Base-by-base conservation (phyloP, 2,888 invertebrate species). In the Tipula helvola region DNA sequence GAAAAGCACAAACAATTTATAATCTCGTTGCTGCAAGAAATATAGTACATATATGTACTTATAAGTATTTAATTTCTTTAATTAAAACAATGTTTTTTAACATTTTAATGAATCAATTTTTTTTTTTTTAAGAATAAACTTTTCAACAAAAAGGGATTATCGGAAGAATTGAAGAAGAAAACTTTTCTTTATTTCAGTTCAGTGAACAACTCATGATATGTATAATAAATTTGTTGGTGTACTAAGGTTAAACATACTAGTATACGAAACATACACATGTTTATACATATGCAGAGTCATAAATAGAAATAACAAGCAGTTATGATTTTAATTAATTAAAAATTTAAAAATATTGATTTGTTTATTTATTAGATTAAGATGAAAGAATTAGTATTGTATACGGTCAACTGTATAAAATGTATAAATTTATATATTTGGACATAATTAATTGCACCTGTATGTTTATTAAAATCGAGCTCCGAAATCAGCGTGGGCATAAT, bases 371-470 rank as follows among this genome's bases (percentile, higher is more conserved):
- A 28, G 28, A 71, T 71, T 71, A 71, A 71, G 71, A 71, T 71
- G 71, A 71, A 10, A 57, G 52, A 71, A 71, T 71, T 18, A 71
- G 28, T 28, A 71, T 71, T 28, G 16, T 57, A 57, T 57, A 57
- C 16, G 52, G 16, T 1, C 5, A 3, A 7, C 5, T 7, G 39
- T 39, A 39, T 39, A 39, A 7, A 16, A n/a, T 16, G 44, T 10
- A 52, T 52, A 52, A n/a, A 52, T 71, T 71, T 71, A 71, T 71
- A 28, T 71, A 28, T 71, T 28, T 71, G 18, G 71, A 71, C 28
- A 71, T 71, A 71, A 71, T 71, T 71, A 71, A 71, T 71, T 71
- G 71, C 71, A 71, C 71, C 71, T 71, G 71, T 71, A 71, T 71
- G 71, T 71, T 71, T 71, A 71, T 71, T 71, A 71, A 10, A 71